Evolutionary conservation across 2,113 vertebrate species (phyloP).

Genomic region (Coregonus clupeaformis): DNA sequence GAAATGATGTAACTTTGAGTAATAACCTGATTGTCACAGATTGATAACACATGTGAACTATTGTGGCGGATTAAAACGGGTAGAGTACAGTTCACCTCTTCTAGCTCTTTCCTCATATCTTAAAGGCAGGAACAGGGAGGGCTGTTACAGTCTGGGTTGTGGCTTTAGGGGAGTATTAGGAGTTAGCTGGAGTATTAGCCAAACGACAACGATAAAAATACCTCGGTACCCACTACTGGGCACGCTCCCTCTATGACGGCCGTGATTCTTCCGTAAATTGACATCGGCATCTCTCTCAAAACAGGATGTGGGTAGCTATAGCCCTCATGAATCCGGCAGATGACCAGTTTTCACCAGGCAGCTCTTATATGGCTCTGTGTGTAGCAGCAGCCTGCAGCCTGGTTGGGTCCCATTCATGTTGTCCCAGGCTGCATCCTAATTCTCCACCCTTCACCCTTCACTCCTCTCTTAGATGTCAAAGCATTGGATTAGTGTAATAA

Average conservation of each 20-base stretch:
- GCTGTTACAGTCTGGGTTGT: slow-evolving; percentile 23
- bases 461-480: too few relatives aligned
- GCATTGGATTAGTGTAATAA: too few relatives aligned
- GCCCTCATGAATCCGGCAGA: background rate
- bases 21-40: too few relatives aligned
- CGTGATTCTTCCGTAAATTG: slow-evolving; percentile 32
- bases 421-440: too few relatives aligned
- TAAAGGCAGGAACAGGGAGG: slow-evolving; percentile 17
- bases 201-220: slow-evolving; percentile 35
- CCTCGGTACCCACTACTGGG: slow-evolving; percentile 38
- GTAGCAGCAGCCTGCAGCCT: too few relatives aligned
- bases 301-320: slow-evolving; percentile 44
- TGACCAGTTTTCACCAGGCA: background rate
- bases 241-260: slow-evolving; percentile 24
- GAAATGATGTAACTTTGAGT: too few relatives aligned
- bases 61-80: background rate
- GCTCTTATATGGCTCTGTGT: too few relatives aligned
- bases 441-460: too few relatives aligned
- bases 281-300: slow-evolving; percentile 49
- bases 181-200: slow-evolving; percentile 25
- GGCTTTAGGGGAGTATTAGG: slow-evolving; percentile 13
- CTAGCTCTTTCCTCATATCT: background rate
- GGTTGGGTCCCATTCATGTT: too few relatives aligned
- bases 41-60: too few relatives aligned
- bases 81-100: slow-evolving; percentile 1